A percentile compares a stretch with the other conserved stretches of the same genome.
phyloP scores from a whole-genome alignment of 2,888 invertebrate genomes.

The Drosophila multiciliata region DNA sequence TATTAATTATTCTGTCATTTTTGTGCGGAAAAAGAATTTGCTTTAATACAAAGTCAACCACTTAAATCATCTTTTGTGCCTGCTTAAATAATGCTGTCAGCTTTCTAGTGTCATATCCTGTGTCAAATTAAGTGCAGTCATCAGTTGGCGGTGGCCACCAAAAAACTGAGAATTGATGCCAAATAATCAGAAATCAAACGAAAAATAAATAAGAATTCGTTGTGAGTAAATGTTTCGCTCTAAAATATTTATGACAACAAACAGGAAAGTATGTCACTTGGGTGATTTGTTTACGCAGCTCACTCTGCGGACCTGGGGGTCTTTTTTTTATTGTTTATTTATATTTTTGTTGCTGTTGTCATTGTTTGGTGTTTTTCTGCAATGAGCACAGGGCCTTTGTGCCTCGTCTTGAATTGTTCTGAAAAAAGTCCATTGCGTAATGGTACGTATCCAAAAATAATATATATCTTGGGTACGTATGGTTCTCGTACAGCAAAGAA shows the following conservation, averaged over 20 bases:
- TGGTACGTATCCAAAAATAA: constrained; percentile 40
- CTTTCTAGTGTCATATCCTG: constrained; percentile 65
- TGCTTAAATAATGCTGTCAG: constrained; percentile 65
- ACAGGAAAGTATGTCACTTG: constrained; percentile 77
- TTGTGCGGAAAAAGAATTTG: background rate
- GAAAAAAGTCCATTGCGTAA: constrained; percentile 67
- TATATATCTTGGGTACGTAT: constrained; percentile 18
- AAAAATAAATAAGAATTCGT: constrained; percentile 27
- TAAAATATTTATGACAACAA: constrained; percentile 72
- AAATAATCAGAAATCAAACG: constrained; percentile 43
- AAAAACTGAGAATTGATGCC: constrained; percentile 52
- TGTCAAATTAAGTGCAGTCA: constrained; percentile 69
- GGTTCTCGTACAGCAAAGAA: constrained; percentile 30
- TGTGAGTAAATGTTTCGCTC: constrained; percentile 33
- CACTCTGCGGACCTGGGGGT: constrained; percentile 59
- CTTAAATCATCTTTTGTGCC: constrained; percentile 6
- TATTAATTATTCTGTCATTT: background rate
- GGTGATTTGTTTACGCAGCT: constrained; percentile 76
- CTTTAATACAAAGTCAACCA: constrained; percentile 20
- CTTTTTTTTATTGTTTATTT: constrained; percentile 27
- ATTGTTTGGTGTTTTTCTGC: constrained; percentile 7
- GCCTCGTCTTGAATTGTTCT: constrained; percentile 25
- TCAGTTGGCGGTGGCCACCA: constrained; percentile 29
- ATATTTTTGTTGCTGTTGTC: constrained; percentile 8
- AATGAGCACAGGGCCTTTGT: constrained; percentile 45